Conservation (phyloP, 2,888 invertebrate genomes). For the Girardia tigrina region DNA sequence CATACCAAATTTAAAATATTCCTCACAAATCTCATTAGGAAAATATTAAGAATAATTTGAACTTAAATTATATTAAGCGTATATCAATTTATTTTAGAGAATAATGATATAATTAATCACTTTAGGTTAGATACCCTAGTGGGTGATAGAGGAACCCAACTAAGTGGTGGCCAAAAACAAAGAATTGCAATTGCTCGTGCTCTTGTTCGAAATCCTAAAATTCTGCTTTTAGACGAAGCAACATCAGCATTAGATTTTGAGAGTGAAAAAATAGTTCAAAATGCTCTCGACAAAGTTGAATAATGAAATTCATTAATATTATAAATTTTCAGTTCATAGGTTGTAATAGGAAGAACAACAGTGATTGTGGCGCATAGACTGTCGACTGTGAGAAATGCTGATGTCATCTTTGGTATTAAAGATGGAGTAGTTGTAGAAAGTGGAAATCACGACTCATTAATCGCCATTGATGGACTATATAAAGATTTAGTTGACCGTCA, state of each 20-base stretch:
- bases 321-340: too few species aligned
- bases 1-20: too few species aligned
- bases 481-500: constrained; percentile 50
- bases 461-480: constrained; percentile 49
- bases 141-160: constrained; percentile 49
- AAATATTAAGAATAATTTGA: too few species aligned
- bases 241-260: constrained; percentile 50
- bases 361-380: constrained; percentile 51
- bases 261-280: constrained; percentile 44
- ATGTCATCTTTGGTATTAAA: constrained; percentile 50
- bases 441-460: constrained; percentile 51
- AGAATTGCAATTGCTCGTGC: constrained; percentile 64
- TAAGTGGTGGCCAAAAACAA: constrained; percentile 51
- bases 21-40: too few species aligned
- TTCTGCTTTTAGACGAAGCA: constrained; percentile 54
- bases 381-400: constrained; percentile 52
- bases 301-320: neutral
- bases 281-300: neutral
- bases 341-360: constrained; percentile 47
- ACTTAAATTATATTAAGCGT: too few species aligned
- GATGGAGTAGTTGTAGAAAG: constrained; percentile 53
- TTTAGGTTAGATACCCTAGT: constrained; percentile 45
- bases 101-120: too few species aligned
- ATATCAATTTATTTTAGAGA: too few species aligned
- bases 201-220: constrained; percentile 56